These are phyloP conservation scores for Turdus rufiventris DNA, from an alignment of 2,113 vertebrate species.

Conservation along the genomic window DNA sequence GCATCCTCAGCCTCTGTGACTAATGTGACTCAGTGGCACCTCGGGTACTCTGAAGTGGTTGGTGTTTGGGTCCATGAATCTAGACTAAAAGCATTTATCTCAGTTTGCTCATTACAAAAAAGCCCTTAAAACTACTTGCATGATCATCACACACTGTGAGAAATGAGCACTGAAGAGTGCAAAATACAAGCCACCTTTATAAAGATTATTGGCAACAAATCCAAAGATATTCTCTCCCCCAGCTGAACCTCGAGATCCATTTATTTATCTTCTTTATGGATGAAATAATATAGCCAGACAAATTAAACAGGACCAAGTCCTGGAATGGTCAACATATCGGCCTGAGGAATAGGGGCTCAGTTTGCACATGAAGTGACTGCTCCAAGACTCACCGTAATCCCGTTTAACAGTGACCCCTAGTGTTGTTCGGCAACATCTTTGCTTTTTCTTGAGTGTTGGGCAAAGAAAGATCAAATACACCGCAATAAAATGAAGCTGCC, in stretches of 20 bases:
- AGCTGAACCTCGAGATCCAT: not conserved
- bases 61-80: not conserved
- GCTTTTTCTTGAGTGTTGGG: not conserved
- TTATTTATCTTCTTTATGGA: not conserved
- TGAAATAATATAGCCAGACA: not conserved
- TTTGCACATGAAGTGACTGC: not conserved
- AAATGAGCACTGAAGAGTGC: not conserved
- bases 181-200: not conserved
- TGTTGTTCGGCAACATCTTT: not conserved
- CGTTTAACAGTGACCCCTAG: conserved; percentile 24
- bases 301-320: not conserved
- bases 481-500: not conserved
- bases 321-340: rapidly evolving
- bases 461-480: not conserved
- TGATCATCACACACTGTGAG: not conserved
- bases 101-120: not conserved
- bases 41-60: not conserved
- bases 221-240: not conserved
- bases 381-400: not conserved
- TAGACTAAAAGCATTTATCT: not conserved
- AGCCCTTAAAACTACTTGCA: not conserved
- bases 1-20: not conserved
- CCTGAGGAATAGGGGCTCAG: not conserved
- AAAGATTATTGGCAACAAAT: not conserved
- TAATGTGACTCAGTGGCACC: not conserved